These are phyloP conservation scores for Mionectes olivaceus DNA, from an alignment of 2,797 vertebrate species.

Conservation along the genomic window DNA sequence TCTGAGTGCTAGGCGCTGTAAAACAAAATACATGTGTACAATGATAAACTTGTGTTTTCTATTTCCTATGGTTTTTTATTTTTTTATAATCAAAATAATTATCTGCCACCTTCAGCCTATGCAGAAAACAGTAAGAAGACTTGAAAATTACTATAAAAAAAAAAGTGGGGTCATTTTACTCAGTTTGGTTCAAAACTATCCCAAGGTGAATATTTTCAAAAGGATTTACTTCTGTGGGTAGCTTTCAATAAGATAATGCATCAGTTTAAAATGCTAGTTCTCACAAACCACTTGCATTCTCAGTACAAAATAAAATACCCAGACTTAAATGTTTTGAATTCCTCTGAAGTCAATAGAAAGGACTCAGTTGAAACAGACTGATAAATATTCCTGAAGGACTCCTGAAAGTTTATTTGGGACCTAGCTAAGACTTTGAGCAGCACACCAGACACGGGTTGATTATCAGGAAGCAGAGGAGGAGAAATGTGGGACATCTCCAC, in stretches of 20 bases:
- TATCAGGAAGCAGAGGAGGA: background rate
- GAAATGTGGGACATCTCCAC: background rate
- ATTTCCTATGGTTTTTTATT: background rate
- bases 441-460: background rate
- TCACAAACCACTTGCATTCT: background rate
- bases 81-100: background rate
- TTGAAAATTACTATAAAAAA: background rate
- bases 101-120: rapidly evolving
- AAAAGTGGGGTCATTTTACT: background rate
- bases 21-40: background rate
- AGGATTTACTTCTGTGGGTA: background rate
- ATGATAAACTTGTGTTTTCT: background rate
- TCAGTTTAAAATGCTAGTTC: background rate
- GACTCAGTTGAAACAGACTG: background rate
- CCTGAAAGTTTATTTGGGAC: background rate
- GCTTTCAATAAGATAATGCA: background rate
- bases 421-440: background rate
- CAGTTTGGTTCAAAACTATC: background rate
- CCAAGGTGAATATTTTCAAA: background rate
- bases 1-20: background rate
- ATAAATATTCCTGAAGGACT: background rate
- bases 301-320: background rate
- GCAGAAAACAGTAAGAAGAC: background rate
- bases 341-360: background rate
- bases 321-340: background rate